phyloP scores from a whole-genome alignment of 2,113 vertebrate genomes.

The Tonatia bakeri region DNA sequence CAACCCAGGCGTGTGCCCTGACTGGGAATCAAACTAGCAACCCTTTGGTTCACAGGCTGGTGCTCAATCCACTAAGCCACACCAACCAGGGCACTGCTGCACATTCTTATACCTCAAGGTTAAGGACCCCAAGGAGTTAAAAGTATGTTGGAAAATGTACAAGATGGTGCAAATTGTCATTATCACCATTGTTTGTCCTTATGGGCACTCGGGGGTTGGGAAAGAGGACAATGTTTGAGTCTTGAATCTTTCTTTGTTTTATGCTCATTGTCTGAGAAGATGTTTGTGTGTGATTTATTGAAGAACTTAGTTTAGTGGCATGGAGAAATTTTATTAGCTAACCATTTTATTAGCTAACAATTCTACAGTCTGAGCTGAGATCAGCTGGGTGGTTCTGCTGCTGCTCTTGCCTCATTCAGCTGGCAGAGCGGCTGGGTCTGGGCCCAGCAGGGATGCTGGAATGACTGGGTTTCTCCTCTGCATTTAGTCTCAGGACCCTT shows the following conservation, averaged over 20 bases:
- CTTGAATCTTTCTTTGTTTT: neutral
- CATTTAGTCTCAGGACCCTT: neutral
- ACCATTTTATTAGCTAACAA: neutral
- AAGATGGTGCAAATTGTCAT: neutral
- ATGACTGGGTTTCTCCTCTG: neutral
- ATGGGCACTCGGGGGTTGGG: neutral
- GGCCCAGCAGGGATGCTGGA: neutral
- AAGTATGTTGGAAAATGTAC: neutral
- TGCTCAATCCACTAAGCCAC: no score
- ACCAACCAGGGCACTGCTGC: neutral
- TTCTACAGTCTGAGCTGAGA: neutral
- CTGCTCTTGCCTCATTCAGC: neutral
- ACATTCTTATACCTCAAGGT: neutral
- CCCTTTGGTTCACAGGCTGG: no score
- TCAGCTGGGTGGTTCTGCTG: neutral
- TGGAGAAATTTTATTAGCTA: neutral
- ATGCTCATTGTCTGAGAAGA: neutral
- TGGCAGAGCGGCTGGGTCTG: neutral
- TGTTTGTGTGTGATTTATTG: neutral
- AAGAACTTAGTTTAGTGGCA: neutral
- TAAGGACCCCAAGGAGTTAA: slow-evolving; percentile 42
- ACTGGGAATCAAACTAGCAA: no score
- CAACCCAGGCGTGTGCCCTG: no score
- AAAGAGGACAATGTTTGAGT: neutral
- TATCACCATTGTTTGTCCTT: neutral